phyloP scores from a whole-genome alignment of 2,888 invertebrate genomes.

The Sthenelais limicola region DNA sequence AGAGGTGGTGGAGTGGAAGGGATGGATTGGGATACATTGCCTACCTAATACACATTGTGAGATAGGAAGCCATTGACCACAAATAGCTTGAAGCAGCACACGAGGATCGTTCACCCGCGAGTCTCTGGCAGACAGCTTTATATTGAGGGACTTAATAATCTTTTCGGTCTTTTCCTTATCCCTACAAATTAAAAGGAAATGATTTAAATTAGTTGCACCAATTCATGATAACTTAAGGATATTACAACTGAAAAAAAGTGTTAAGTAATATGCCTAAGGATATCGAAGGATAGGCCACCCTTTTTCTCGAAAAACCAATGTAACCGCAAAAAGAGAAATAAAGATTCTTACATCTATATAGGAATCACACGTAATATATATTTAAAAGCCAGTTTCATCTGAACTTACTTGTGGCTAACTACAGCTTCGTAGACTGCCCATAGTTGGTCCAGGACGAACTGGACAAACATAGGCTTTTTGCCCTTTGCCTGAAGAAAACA shows the following conservation, averaged over 20 bases:
- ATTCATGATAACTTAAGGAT: no score
- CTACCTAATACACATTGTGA: constrained; percentile 82
- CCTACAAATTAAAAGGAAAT: constrained; percentile 55
- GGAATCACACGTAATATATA: constrained; percentile 19
- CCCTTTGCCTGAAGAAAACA: constrained; percentile 78
- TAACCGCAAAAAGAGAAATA: no score
- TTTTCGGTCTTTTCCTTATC: constrained; percentile 73
- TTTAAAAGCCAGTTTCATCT: not conserved
- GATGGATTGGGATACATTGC: no score
- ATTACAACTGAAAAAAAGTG: no score
- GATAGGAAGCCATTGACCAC: constrained; percentile 92
- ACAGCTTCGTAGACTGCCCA: constrained; percentile 92
- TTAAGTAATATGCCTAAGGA: no score
- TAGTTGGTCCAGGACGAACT: constrained; percentile 90
- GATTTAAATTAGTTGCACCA: not conserved
- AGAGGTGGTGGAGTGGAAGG: no score
- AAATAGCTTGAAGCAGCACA: constrained; percentile 85
- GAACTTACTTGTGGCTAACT: constrained; percentile 78
- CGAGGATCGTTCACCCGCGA: constrained; percentile 82
- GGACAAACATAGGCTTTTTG: constrained; percentile 93
- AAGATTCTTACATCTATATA: no score
- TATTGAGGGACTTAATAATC: constrained; percentile 77
- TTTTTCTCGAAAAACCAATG: no score
- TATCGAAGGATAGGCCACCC: no score
- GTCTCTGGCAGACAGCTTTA: constrained; percentile 82